phyloP scores from a whole-genome alignment of 1,140 invertebrate genomes.

The Armadillidium nasatum region DNA sequence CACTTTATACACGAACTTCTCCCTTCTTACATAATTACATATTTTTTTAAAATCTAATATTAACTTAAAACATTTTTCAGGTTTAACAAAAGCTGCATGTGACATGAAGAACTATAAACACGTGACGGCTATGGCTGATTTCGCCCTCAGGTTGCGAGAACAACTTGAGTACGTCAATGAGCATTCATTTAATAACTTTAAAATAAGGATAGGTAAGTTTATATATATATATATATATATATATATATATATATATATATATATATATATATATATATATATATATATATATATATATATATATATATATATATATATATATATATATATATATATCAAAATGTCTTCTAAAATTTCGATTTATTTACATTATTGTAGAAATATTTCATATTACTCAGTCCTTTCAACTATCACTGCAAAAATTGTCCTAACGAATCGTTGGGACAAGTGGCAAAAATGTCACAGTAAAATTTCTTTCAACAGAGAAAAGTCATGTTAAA shows the following conservation, averaged over 20 bases:
- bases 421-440: too few species aligned
- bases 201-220: slow-evolving; percentile 77
- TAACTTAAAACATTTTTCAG: slow-evolving; percentile 50
- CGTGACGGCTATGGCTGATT: slow-evolving; percentile 85
- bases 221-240: slow-evolving; percentile 17
- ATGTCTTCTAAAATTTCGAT: too few species aligned
- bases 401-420: too few species aligned
- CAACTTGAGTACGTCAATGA: slow-evolving; percentile 88
- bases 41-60: too few species aligned
- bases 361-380: too few species aligned
- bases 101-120: slow-evolving; percentile 71
- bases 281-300: slow-evolving; percentile 33
- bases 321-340: too few species aligned
- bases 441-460: too few species aligned
- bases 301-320: slow-evolving; percentile 30
- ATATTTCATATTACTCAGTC: too few species aligned
- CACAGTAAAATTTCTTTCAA: too few species aligned
- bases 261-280: slow-evolving; percentile 30
- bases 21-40: neutral
- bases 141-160: slow-evolving; percentile 75
- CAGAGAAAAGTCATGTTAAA: too few species aligned
- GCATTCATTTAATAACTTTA: slow-evolving; percentile 95
- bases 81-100: slow-evolving; percentile 69
- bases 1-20: too few species aligned
- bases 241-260: slow-evolving; percentile 26